Conservation (phyloP, 2,888 invertebrate species). For the Ennomos fuscantarius region DNA sequence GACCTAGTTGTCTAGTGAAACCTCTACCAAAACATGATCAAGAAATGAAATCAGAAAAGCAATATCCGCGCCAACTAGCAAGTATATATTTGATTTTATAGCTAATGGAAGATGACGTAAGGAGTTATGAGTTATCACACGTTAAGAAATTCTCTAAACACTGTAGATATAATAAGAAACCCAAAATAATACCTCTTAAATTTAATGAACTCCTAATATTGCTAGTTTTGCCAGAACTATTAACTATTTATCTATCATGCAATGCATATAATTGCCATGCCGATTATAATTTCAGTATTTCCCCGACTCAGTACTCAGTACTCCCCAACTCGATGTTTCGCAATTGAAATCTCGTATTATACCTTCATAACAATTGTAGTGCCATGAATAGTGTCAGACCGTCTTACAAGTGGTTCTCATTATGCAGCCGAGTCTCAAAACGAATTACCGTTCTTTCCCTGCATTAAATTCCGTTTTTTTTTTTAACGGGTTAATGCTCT, state of each 20-base stretch:
- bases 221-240: too few species aligned
- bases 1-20: conserved; percentile 25
- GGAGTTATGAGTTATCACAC: background rate
- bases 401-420: too few species aligned
- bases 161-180: background rate
- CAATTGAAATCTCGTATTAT: background rate
- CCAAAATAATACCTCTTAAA: background rate
- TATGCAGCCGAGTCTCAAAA: too few species aligned
- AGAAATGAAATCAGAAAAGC: conserved; percentile 10
- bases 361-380: background rate
- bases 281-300: conserved; percentile 6
- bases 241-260: conserved; percentile 1
- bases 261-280: conserved; percentile 1
- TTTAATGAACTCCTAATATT: background rate
- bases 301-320: too few species aligned
- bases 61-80: conserved; percentile 7
- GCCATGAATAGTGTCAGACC: background rate
- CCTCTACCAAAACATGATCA: conserved; percentile 14
- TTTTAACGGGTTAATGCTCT: too few species aligned
- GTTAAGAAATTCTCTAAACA: conserved; percentile 10
- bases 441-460: too few species aligned
- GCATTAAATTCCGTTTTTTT: too few species aligned
- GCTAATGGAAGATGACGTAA: conserved; percentile 6
- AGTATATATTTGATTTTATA: conserved; percentile 1
- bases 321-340: conserved; percentile 8